These are phyloP conservation scores for Arctopsyche grandis DNA, from an alignment of 1,140 invertebrate genomes.

Conservation along the genomic window DNA sequence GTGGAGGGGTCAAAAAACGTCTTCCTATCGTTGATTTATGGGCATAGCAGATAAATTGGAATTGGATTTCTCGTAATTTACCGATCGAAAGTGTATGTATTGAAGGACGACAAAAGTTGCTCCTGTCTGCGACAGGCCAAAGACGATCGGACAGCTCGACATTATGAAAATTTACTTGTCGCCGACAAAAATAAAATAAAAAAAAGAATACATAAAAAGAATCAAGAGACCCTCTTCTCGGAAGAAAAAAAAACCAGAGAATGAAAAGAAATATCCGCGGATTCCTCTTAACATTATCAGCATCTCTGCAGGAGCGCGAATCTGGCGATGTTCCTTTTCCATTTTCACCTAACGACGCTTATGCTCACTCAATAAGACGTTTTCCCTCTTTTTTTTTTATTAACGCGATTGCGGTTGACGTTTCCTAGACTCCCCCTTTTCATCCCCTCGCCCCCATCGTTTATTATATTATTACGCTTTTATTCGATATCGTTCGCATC, in stretches of 20 bases:
- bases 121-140: neutral
- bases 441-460: neutral
- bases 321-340: slow-evolving; percentile 2
- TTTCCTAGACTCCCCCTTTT: neutral
- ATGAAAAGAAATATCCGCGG: slow-evolving; percentile 12
- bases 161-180: slow-evolving; percentile 10
- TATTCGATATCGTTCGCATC: slow-evolving; percentile 16
- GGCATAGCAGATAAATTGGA: neutral
- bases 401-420: slow-evolving; percentile 26
- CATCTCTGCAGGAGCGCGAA: neutral
- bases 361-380: slow-evolving; percentile 21
- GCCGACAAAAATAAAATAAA: neutral
- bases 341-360: slow-evolving; percentile 21
- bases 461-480: slow-evolving; percentile 19
- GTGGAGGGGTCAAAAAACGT: neutral
- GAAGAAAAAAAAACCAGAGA: neutral
- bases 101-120: slow-evolving; percentile 3
- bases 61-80: neutral
- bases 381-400: neutral
- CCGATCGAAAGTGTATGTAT: neutral
- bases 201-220: neutral
- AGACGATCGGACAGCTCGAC: slow-evolving; percentile 15
- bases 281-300: slow-evolving; percentile 15
- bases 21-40: slow-evolving; percentile 4
- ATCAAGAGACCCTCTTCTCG: neutral